Evolutionary conservation across 2,888 invertebrate species (phyloP), one percentile per base, ranked within the genome.

Genomic region (Hirtodrosophila cameraria): DNA sequence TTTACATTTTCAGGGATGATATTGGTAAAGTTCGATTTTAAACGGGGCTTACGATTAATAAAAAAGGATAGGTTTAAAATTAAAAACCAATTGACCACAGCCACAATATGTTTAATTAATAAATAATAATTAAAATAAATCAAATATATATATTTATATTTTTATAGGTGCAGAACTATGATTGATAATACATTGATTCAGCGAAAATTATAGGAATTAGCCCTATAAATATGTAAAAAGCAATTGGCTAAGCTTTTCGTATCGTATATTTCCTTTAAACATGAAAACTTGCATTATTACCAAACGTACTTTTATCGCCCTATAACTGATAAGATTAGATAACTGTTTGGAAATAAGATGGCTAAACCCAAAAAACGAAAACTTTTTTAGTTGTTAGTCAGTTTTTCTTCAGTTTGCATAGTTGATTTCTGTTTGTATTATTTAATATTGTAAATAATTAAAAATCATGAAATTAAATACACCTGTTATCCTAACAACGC

Each of bases 281-380:
- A 18, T 12, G 9, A 13, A 28, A 36, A 16, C 15, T 35, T 46
- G 3, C 38, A 58, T 49, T 42, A 35, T 27, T 41, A 15, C 31
- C n/a, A n/a, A n/a, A n/a, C n/a, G n/a, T 16, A 28, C 16, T 52
- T 49, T 31, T n/a, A n/a, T n/a, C 31, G 39, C 20, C 30, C 15
- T 41, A 49, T 31, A 20, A 6, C 35, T 45, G 74, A 71, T 68
- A 73, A 71, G 71, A 71, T 71, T 63, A 71, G 71, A 73, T 63
- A 68, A 28, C 20, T 23, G 36, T 60, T 50, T 36, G 49, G 25
- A 36, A 62, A 58, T 33, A 50, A 50, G 27, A 31, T 20, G 48
- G 39, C 18, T 63, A 63, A 63, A 30, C 39, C 25, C 7, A 12
- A 39, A n/a, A 45, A 52, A 30, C 28, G 25, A 42, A 54, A 61